Evolutionary conservation across 2,113 vertebrate species (phyloP).

Genomic region (Sphaerodactylus townsendi): DNA sequence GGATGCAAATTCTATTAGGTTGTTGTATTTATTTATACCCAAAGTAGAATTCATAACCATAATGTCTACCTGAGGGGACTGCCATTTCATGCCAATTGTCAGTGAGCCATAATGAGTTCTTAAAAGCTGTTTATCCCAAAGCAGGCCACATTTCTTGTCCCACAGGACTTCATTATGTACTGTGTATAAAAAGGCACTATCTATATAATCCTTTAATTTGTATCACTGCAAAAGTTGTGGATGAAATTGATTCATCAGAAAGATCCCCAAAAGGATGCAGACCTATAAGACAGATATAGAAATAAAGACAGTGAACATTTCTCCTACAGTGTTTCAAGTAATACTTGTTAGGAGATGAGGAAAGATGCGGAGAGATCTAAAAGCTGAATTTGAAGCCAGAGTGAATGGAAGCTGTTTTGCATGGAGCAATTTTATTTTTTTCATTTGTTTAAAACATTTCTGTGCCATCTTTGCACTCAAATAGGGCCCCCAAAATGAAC

Average conservation of each 20-base stretch:
- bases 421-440: no score
- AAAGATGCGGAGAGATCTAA: neutral
- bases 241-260: neutral
- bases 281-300: neutral
- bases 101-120: neutral
- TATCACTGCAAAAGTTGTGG: neutral
- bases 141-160: neutral
- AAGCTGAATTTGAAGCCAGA: neutral
- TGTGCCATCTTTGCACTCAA: no score
- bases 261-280: neutral
- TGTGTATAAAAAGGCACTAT: neutral
- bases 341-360: neutral
- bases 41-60: neutral
- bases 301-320: neutral
- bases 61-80: neutral
- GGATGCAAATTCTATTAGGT: neutral
- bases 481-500: no score
- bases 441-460: no score
- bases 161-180: neutral
- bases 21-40: neutral
- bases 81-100: conserved; percentile 5
- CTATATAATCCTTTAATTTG: neutral
- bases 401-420: neutral
- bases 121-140: conserved; percentile 1
- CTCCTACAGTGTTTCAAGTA: neutral